These are phyloP conservation scores for Yponomeuta evonymella DNA, from an alignment of 2,888 invertebrate species.

Conservation along the genomic window DNA sequence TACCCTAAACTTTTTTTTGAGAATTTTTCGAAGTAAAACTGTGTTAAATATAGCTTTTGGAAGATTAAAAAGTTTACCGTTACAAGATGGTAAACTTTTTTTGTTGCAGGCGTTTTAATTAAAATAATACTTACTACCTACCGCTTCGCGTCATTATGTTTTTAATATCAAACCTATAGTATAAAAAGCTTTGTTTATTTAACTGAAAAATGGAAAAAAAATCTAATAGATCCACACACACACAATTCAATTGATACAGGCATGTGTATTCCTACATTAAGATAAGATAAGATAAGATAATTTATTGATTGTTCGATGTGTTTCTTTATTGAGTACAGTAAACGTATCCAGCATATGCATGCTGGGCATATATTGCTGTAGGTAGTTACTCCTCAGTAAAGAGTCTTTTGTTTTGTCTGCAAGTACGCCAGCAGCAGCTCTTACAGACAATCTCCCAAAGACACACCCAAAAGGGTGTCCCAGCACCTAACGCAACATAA, in stretches of 20 bases:
- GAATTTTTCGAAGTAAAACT: slow-evolving; percentile 18
- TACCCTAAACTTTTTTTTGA: slow-evolving; percentile 48
- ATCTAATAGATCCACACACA: too few species aligned
- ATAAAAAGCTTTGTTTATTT: not conserved
- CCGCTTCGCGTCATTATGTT: not conserved
- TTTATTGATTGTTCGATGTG: too few species aligned
- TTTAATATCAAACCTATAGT: not conserved
- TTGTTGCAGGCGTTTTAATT: not conserved
- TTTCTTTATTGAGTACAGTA: too few species aligned
- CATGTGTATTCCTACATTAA: too few species aligned
- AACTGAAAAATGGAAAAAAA: not conserved
- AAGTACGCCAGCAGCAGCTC: too few species aligned
- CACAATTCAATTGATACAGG: too few species aligned
- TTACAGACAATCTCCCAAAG: not conserved
- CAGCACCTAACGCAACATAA: not conserved
- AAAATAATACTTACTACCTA: not conserved
- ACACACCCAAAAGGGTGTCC: not conserved
- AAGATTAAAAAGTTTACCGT: not conserved
- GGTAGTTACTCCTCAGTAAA: too few species aligned
- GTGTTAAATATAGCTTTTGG: not conserved
- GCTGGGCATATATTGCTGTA: too few species aligned
- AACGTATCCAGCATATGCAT: too few species aligned
- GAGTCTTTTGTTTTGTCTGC: too few species aligned
- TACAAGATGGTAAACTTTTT: not conserved
- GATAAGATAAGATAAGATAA: too few species aligned